These are phyloP conservation scores for Propithecus deckenii DNA, from an alignment of 2,797 vertebrate genomes.

Conservation along the genomic window DNA sequence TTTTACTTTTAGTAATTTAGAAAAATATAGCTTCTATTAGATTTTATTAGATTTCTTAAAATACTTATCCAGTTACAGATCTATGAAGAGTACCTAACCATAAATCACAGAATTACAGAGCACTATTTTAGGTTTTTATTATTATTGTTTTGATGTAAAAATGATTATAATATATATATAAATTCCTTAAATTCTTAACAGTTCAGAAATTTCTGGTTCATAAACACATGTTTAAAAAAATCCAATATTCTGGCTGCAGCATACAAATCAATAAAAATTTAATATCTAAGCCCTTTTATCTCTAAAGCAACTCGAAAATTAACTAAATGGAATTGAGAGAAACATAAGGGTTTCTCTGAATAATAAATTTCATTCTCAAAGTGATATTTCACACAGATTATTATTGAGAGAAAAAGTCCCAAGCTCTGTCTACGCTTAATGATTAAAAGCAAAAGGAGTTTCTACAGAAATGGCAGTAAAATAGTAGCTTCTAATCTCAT, in stretches of 20 bases:
- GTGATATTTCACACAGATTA: neutral
- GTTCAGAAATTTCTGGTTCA: neutral
- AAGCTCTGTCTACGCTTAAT: neutral
- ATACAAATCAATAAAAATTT: neutral
- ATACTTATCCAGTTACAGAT: neutral
- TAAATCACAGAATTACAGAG: neutral
- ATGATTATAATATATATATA: neutral
- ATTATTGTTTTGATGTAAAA: neutral
- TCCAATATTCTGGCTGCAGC: neutral
- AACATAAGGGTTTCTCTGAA: neutral
- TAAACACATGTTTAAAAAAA: neutral
- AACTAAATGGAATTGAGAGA: neutral
- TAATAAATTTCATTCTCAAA: neutral
- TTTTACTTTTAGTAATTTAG: neutral
- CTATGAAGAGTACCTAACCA: neutral
- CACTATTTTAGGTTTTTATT: neutral
- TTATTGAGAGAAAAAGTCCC: neutral
- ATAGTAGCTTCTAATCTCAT: neutral
- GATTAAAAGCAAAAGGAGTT: neutral
- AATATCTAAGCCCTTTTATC: neutral
- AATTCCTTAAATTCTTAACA: neutral
- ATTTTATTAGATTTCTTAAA: neutral
- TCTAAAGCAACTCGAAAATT: slow-evolving; percentile 16
- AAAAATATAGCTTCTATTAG: neutral
- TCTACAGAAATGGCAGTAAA: neutral